Base-by-base conservation (phyloP, 1,140 invertebrate species). In the Drosophila bocki region DNA sequence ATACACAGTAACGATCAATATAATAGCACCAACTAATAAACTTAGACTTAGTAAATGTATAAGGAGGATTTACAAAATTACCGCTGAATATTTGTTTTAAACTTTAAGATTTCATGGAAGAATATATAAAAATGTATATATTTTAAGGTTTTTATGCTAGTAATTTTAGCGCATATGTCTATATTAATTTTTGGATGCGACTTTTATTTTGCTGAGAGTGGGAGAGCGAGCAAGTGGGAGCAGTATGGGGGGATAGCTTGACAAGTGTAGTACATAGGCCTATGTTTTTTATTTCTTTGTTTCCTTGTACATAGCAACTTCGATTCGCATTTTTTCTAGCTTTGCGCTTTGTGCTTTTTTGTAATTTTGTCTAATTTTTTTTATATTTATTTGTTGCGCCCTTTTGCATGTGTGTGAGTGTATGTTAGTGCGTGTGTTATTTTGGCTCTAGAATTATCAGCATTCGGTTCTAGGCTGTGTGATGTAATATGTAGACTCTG, bases 371-470 rank as follows among this genome's bases (percentile, higher is more conserved):
- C 33, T 15, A 74, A 32, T 35, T 70, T 65, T 77, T 61, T 61
- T 56, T 81, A 48, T 58, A 75, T 82, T 81, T 82, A 67, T 82
- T 80, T 76, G 60, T 76, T 84, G 82, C 82, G 82, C 81, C 65
- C 65, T 80, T 85, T 51, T 80, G 19, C 37, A 48, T 29, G 37
- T 57, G 54, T 64, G 11, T 47, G 26, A 35, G 64, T 59, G 7
- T 62, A 15, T 33, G 60, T 61, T 29, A 59, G 35, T 65, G 48
- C 53, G 44, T 53, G 8, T 29, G 26, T 59, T 54, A 51, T 41
- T 29, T 74, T 13, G 13, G 12, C 70, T 39, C 6, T 15, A 32
- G 44, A 78, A 77, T 82, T 87, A 86, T 86, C 84, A 80, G 76
- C 70, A 61, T 72, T 71, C 41, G 47, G 59, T 83, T 82, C 37